Base-by-base conservation (phyloP, 1,140 invertebrate species). In the Sycophaga agraensis region DNA sequence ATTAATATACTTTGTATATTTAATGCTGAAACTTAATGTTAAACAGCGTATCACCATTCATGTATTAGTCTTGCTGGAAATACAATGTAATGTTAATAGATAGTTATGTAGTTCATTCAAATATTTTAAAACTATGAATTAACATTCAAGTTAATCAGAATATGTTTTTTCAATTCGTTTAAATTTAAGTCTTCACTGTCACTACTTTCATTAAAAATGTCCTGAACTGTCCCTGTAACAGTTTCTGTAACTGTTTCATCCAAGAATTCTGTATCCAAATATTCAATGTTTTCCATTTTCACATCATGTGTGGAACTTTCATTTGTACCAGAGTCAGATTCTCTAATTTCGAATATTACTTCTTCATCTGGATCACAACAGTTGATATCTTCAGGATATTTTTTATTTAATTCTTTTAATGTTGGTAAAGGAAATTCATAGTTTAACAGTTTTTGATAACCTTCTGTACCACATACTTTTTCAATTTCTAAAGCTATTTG, bases 181-280 rank as follows among this genome's bases (percentile, higher is more conserved):
- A 68, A 66, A 68, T 67, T 68, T 17, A 72, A 70, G 42, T 77
- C 71, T 49, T 79, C 76, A 26, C 43, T 65, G 39, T 78, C 73
- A 39, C 69, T 74, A 21, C 68, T 74, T 62, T 79, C 77, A 22
- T 79, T 69, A 26, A 79, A 78, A 68, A 79, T 78, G 35, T 79
- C 77, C 55, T 79, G 76, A 4, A 79, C 77, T 6, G 77, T 79
- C 59, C 74, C 75, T 21, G 66, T 76, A 17, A 76, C 56, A 6
- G 69, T 69, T 50, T 72, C 69, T 16, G 40, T 49, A 34, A n/a
- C 16, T 11, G 31, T 11, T 19, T 72, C 65, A 17, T 34, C 28
- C 14, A 56, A 16, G 17, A 62, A 50, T 26, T 62, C 59, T 5
- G 45, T 14, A 17, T 62, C 59, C 24, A 62, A 49, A 50, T 49